These are phyloP conservation scores for Rhingia rostrata DNA, from an alignment of 2,888 invertebrate genomes.

Conservation along the genomic window DNA sequence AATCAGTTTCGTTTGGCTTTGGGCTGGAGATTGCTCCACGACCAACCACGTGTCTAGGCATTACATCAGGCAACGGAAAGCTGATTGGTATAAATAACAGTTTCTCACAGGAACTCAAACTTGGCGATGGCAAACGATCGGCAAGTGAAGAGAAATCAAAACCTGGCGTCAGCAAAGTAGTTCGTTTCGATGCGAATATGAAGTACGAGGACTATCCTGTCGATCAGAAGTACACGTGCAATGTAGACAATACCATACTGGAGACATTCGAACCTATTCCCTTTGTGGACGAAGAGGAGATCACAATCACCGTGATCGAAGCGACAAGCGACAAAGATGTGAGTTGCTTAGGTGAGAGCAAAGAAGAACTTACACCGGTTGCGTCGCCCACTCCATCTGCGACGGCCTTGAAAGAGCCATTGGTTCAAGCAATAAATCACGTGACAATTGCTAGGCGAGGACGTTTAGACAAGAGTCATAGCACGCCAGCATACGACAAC, in stretches of 20 bases:
- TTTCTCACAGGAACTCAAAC: conserved; percentile 76
- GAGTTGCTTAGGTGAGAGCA: conserved; percentile 31
- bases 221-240: conserved; percentile 82
- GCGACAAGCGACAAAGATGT: conserved; percentile 22
- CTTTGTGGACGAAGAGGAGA: conserved; percentile 82
- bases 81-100: conserved; percentile 58
- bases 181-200: conserved; percentile 82
- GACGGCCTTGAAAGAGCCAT: conserved; percentile 59
- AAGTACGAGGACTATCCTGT: conserved; percentile 81
- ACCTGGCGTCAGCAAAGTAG: conserved; percentile 82
- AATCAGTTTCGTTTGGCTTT: conserved; percentile 90
- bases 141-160: conserved; percentile 78
- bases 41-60: conserved; percentile 87
- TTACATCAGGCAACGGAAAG: conserved; percentile 78
- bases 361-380: conserved; percentile 43
- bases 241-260: conserved; percentile 82
- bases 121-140: conserved; percentile 54
- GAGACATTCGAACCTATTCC: conserved; percentile 83
- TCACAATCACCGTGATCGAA: conserved; percentile 35
- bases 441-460: conserved; percentile 82
- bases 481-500: conserved; percentile 91
- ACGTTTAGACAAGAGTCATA: conserved; percentile 90
- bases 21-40: conserved; percentile 88
- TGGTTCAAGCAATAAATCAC: conserved; percentile 80
- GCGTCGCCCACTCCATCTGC: conserved; percentile 35